Conservation (phyloP, 2,113 vertebrate genomes). For the Upupa epops region DNA sequence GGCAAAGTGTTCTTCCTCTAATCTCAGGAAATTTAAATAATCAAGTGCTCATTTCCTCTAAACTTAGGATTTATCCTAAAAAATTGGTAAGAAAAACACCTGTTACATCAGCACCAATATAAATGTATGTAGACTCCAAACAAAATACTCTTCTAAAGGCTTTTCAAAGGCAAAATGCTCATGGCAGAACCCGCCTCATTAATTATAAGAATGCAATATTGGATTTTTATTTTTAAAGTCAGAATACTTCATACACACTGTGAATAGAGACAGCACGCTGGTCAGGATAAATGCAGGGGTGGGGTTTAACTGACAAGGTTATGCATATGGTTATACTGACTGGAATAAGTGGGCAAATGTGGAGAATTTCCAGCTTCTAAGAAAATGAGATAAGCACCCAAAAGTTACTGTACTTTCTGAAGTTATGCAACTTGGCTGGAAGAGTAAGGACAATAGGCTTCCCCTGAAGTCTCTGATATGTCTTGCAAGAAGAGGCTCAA, state of each 20-base stretch:
- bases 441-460: background rate
- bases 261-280: background rate
- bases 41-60: constrained; percentile 80
- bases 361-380: background rate
- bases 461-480: background rate
- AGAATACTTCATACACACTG: background rate
- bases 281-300: background rate
- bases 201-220: background rate
- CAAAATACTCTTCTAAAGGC: background rate
- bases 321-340: no score
- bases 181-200: background rate
- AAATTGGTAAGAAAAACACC: constrained; percentile 81
- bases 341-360: background rate
- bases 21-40: constrained; percentile 88
- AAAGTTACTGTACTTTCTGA: background rate
- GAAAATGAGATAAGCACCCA: background rate
- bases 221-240: background rate
- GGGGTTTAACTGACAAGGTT: background rate
- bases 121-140: background rate
- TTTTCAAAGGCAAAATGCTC: constrained; percentile 5
- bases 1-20: constrained; percentile 90
- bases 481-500: background rate
- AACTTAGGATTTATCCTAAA: constrained; percentile 72
- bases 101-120: constrained; percentile 66
- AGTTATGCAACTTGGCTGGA: background rate